Conservation (phyloP, 2,113 vertebrate species). For the Abramis brama region DNA sequence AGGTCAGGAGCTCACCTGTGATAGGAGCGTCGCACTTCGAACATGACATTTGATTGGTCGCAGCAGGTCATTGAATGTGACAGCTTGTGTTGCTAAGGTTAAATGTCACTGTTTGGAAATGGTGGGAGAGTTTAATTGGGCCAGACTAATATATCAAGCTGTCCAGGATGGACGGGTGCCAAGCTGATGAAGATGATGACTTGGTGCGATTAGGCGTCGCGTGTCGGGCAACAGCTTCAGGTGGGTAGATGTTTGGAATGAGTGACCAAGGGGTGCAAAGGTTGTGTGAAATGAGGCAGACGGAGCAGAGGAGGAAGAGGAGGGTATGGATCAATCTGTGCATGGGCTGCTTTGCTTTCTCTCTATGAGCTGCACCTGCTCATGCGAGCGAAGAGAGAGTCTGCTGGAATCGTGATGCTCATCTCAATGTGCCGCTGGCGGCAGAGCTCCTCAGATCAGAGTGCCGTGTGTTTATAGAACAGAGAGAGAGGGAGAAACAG, state of each 20-base stretch:
- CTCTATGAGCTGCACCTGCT: constrained; percentile 63
- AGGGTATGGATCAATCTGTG: constrained; percentile 57
- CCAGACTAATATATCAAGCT: constrained; percentile 40
- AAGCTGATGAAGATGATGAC: background rate
- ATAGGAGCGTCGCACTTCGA: background rate
- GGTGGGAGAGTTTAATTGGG: constrained; percentile 22
- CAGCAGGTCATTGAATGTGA: constrained; percentile 1
- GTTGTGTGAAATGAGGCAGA: constrained; percentile 45
- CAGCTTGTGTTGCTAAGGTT: constrained; percentile 25
- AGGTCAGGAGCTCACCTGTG: background rate
- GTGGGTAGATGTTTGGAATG: constrained; percentile 16
- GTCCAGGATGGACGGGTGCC: constrained; percentile 14
- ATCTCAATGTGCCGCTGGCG: constrained; percentile 69
- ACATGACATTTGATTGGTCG: background rate
- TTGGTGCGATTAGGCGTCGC: background rate
- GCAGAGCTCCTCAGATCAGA: constrained; percentile 40
- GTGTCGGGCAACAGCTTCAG: background rate
- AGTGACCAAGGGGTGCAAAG: constrained; percentile 38
- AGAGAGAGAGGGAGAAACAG: constrained; percentile 26
- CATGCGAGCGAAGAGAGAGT: constrained; percentile 68
- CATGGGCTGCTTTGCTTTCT: constrained; percentile 56
- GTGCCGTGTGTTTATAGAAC: constrained; percentile 50
- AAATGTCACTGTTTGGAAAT: constrained; percentile 34
- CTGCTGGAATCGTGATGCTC: constrained; percentile 74
- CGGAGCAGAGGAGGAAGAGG: constrained; percentile 49